phyloP scores from a whole-genome alignment of 2,888 invertebrate species.

The Drosophila fulvimacula region DNA sequence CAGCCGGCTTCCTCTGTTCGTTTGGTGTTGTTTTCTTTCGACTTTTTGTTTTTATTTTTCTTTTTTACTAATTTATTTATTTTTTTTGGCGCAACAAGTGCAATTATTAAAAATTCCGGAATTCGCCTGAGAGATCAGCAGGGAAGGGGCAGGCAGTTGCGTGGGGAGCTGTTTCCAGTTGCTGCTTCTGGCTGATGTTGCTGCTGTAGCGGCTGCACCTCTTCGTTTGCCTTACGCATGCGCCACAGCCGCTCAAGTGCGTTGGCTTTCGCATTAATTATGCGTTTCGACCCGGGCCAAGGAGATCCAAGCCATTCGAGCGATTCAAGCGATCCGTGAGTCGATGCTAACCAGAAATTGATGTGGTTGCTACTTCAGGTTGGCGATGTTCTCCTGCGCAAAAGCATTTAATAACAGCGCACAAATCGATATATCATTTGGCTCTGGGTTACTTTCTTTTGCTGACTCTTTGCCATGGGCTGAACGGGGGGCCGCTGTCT shows the following conservation, averaged over 20 bases:
- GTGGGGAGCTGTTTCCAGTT: slow-evolving; percentile 76
- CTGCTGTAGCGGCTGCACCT: slow-evolving; percentile 44
- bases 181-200: slow-evolving; percentile 46
- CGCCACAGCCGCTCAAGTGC: slow-evolving; percentile 68
- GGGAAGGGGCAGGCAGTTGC: slow-evolving; percentile 52
- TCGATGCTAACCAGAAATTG: slow-evolving; percentile 73
- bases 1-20: slow-evolving; percentile 71
- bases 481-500: slow-evolving; percentile 42
- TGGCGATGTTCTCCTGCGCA: slow-evolving; percentile 62
- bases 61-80: slow-evolving; percentile 45
- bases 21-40: slow-evolving; percentile 45
- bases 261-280: slow-evolving; percentile 81
- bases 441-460: slow-evolving; percentile 71
- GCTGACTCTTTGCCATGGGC: slow-evolving; percentile 3
- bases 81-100: slow-evolving; percentile 78
- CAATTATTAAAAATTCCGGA: slow-evolving; percentile 81
- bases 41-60: slow-evolving; percentile 15
- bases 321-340: slow-evolving; percentile 49
- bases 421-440: slow-evolving; percentile 78
- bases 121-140: slow-evolving; percentile 44
- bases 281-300: slow-evolving; percentile 65
- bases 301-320: slow-evolving; percentile 47
- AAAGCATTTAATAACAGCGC: slow-evolving; percentile 78
- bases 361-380: slow-evolving; percentile 71
- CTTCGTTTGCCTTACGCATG: slow-evolving; percentile 69